These are phyloP conservation scores for Myiotriccus ornatus DNA, from an alignment of 2,797 vertebrate genomes.

Conservation along the genomic window DNA sequence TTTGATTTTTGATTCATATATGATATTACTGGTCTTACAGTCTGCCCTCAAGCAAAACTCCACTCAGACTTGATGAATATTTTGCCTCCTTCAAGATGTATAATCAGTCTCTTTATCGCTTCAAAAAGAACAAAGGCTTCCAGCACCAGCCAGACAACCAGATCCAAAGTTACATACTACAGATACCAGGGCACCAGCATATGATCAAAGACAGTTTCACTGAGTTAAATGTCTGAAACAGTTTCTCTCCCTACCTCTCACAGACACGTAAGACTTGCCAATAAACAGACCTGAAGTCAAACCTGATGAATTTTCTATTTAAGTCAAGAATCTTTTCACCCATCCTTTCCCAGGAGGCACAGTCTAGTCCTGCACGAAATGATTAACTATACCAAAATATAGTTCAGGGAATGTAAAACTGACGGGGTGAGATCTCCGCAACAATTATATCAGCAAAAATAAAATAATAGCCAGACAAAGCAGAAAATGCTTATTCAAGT, in stretches of 20 bases:
- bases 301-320: not conserved
- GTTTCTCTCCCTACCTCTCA: not conserved
- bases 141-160: not conserved
- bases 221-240: not conserved
- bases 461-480: not conserved
- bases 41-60: not conserved
- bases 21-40: not conserved
- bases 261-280: not conserved
- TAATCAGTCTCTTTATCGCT: not conserved
- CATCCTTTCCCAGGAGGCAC: not conserved
- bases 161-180: not conserved
- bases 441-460: not conserved
- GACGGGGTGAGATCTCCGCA: not conserved
- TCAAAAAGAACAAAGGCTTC: not conserved
- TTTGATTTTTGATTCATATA: not conserved
- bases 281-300: not conserved
- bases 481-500: not conserved
- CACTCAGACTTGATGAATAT: not conserved
- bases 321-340: not conserved
- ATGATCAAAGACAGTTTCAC: not conserved
- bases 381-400: not conserved
- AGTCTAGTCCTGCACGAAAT: accelerated
- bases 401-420: not conserved
- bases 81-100: not conserved
- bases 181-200: not conserved